Conservation (phyloP, 2,113 vertebrate genomes). For the Porphyrio hochstetteri region DNA sequence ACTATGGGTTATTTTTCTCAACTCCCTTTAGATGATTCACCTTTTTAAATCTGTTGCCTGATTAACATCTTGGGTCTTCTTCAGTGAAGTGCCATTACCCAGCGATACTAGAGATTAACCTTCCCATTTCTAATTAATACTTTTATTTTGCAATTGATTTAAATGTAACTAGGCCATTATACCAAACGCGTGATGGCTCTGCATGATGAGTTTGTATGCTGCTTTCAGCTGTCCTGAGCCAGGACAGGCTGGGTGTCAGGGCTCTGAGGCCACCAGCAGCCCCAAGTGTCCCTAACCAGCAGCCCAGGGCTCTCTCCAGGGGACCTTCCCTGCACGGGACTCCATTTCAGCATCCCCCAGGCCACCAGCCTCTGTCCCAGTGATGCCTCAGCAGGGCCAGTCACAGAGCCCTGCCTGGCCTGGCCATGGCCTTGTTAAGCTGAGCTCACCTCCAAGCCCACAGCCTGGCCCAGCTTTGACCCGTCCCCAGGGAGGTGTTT, state of each 20-base stretch:
- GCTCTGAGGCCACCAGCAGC: background rate
- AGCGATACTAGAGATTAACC: background rate
- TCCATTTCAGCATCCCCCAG: background rate
- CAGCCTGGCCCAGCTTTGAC: background rate
- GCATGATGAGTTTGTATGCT: background rate
- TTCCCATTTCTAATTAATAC: background rate
- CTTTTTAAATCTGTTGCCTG: background rate
- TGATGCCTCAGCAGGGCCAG: rapidly evolving
- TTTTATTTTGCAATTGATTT: background rate
- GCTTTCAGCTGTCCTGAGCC: background rate
- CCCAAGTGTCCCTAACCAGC: background rate
- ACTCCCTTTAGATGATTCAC: background rate
- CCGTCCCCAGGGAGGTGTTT: rapidly evolving
- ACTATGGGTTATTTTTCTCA: background rate
- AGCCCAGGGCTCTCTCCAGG: background rate
- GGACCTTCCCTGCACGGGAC: background rate
- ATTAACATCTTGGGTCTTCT: background rate
- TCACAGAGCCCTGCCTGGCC: background rate
- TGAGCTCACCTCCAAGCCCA: background rate
- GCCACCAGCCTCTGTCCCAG: background rate
- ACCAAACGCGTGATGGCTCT: background rate
- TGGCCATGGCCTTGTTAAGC: too few species aligned
- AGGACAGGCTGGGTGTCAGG: background rate
- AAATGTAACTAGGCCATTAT: background rate
- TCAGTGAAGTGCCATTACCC: background rate